phyloP scores from a whole-genome alignment of 2,888 invertebrate species.

The Leptopilina syphax region DNA sequence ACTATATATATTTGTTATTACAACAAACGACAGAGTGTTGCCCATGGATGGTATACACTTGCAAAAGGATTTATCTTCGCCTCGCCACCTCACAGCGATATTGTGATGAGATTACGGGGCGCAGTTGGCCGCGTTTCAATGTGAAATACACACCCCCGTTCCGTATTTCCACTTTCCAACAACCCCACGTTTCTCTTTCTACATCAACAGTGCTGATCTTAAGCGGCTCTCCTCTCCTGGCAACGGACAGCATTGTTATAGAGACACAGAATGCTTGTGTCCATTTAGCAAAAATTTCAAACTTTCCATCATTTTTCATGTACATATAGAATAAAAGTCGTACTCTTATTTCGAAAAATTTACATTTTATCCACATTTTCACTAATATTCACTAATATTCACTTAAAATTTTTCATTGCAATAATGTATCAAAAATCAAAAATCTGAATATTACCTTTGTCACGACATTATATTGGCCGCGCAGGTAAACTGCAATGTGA shows the following conservation, averaged over 20 bases:
- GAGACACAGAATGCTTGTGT: slow-evolving; percentile 22
- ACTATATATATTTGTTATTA: slow-evolving; percentile 53
- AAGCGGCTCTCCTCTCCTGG: slow-evolving; percentile 34
- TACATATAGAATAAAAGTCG: too few species aligned
- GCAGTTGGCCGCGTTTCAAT: slow-evolving; percentile 83
- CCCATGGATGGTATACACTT: slow-evolving; percentile 50
- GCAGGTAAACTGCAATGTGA: slow-evolving; percentile 29
- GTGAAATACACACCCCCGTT: slow-evolving; percentile 60
- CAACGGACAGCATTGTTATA: slow-evolving; percentile 22
- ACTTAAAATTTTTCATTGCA: too few species aligned
- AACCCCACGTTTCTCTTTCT: slow-evolving; percentile 45
- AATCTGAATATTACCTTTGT: slow-evolving; percentile 1
- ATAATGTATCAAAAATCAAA: not conserved
- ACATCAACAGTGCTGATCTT: slow-evolving; percentile 16
- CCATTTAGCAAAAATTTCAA: not conserved
- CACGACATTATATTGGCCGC: too few species aligned
- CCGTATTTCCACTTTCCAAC: slow-evolving; percentile 47
- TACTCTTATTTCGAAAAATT: too few species aligned
- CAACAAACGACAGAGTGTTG: slow-evolving; percentile 55
- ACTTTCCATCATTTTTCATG: not conserved
- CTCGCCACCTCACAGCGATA: slow-evolving; percentile 75
- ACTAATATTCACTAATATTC: too few species aligned
- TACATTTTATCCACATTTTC: too few species aligned
- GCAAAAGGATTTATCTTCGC: slow-evolving; percentile 69
- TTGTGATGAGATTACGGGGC: slow-evolving; percentile 85